These are phyloP conservation scores for Paguma larvata DNA, from an alignment of 2,797 vertebrate genomes.

Conservation along the genomic window DNA sequence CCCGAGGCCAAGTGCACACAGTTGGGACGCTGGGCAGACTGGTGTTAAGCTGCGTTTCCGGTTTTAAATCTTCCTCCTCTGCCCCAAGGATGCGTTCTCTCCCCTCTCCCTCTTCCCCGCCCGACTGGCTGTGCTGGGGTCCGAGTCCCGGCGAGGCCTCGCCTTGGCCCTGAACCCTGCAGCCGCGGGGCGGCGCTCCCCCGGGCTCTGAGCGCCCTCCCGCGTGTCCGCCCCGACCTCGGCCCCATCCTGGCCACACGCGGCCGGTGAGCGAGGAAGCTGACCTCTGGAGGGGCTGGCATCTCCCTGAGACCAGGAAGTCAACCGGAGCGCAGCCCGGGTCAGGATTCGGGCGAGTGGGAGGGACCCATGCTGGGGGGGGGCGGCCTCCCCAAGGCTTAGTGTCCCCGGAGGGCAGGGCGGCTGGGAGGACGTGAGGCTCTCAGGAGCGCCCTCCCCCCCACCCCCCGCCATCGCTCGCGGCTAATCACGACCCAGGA, in stretches of 20 bases:
- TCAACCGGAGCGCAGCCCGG: neutral
- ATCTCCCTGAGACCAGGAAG: rapidly evolving
- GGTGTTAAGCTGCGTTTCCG: neutral
- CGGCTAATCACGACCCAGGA: too few relatives aligned
- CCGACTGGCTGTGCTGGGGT: neutral
- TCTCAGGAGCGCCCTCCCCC: neutral
- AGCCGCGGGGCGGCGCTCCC: neutral
- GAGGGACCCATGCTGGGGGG: neutral
- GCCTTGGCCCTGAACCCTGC: neutral
- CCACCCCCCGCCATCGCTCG: too few relatives aligned
- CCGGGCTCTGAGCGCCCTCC: neutral
- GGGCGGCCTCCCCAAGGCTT: too few relatives aligned
- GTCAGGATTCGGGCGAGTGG: neutral
- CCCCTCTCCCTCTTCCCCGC: neutral
- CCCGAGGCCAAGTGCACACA: neutral
- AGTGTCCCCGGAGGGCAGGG: neutral
- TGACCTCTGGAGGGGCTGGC: neutral
- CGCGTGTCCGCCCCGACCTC: rapidly evolving
- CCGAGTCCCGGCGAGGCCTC: neutral
- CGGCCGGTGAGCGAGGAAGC: neutral
- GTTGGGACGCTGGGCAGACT: too few relatives aligned
- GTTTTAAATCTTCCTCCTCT: neutral
- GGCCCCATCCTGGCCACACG: neutral
- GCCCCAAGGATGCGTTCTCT: rapidly evolving
- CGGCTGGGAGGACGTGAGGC: rapidly evolving